These are phyloP conservation scores for Lampris incognitus DNA, from an alignment of 2,113 vertebrate species.

Conservation along the genomic window DNA sequence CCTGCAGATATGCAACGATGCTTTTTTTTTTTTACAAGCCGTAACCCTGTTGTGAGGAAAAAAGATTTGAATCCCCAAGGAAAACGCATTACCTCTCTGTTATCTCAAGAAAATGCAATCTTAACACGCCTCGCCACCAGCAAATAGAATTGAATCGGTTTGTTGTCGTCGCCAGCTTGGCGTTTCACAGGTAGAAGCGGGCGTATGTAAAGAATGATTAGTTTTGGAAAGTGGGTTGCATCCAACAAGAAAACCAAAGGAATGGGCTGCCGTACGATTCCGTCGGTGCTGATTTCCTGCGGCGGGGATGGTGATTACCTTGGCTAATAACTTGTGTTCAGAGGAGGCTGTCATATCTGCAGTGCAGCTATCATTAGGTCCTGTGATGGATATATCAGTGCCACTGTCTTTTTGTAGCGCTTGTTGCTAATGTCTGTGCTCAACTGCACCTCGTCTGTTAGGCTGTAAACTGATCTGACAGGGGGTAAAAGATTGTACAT, in stretches of 20 bases:
- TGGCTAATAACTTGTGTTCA: conserved; percentile 66
- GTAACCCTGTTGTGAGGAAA: conserved; percentile 64
- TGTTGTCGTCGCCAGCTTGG: conserved; percentile 32
- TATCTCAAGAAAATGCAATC: conserved; percentile 36
- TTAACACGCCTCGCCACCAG: conserved; percentile 19
- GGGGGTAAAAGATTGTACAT: conserved; percentile 21
- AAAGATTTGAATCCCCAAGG: conserved; percentile 65
- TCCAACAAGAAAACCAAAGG: conserved; percentile 53
- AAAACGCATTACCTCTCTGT: conserved; percentile 43
- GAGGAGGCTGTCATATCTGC: conserved; percentile 49
- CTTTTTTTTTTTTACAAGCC: conserved; percentile 31
- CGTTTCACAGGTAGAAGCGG: conserved; percentile 27
- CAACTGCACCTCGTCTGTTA: conserved; percentile 56
- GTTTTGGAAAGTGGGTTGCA: conserved; percentile 51
- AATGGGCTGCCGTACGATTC: conserved; percentile 62
- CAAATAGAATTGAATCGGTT: conserved; percentile 51
- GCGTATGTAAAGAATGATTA: conserved; percentile 6
- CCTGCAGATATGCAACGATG: conserved; percentile 43
- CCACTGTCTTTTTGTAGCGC: conserved; percentile 49
- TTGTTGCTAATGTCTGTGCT: conserved; percentile 41
- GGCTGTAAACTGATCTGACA: conserved; percentile 51
- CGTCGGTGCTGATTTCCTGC: conserved; percentile 70
- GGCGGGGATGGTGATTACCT: conserved; percentile 51
- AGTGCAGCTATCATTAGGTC: conserved; percentile 22
- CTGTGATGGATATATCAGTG: conserved; percentile 53